Conservation (phyloP, 1,140 invertebrate species). For the Metopolophium dirhodum region DNA sequence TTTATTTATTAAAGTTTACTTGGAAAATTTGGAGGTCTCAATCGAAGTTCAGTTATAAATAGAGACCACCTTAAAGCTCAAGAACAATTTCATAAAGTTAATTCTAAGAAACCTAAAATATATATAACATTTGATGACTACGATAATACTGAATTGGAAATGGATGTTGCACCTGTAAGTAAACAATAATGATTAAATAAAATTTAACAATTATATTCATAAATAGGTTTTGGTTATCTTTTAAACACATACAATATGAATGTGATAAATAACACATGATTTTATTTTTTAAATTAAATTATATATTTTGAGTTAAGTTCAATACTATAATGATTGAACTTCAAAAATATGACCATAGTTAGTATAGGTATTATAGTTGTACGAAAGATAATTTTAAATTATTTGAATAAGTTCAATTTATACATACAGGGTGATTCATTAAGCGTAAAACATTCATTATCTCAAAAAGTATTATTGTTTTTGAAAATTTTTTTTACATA, state of each 20-base stretch:
- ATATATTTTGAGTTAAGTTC: too few species aligned
- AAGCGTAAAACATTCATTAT: too few species aligned
- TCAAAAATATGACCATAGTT: too few species aligned
- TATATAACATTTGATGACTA: neutral
- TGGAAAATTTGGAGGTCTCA: conserved; percentile 37
- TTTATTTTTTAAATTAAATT: neutral
- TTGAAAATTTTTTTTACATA: too few species aligned
- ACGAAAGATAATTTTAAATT: too few species aligned
- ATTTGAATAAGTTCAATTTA: too few species aligned
- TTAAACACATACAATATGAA: neutral
- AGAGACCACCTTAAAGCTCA: neutral
- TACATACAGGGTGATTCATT: too few species aligned
- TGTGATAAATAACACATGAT: neutral
- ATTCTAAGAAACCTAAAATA: conserved; percentile 15
- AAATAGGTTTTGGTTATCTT: neutral
- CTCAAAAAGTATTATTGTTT: too few species aligned
- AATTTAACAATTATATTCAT: neutral
- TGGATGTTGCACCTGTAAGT: neutral
- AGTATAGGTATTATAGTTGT: too few species aligned
- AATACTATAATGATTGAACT: too few species aligned
- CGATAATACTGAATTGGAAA: neutral
- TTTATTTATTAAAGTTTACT: conserved; percentile 26
- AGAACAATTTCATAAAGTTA: neutral
- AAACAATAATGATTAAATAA: neutral
- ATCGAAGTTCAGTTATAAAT: conserved; percentile 16